Conservation (phyloP, 2,888 invertebrate species). For the Epicampocera succincta region DNA sequence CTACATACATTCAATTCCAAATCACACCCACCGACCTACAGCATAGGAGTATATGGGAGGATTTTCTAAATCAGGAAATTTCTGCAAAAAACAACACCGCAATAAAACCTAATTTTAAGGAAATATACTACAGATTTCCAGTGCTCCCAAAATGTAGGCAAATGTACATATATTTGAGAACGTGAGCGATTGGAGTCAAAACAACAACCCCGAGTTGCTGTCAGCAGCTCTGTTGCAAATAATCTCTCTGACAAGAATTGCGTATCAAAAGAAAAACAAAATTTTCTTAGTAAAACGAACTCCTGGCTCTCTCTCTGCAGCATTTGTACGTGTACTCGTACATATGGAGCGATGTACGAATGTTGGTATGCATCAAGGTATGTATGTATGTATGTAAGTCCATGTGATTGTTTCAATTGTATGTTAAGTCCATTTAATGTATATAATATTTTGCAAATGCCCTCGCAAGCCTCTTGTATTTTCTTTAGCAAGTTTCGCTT, state of each 20-base stretch:
- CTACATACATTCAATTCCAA: conserved; percentile 15
- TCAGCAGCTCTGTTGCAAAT: conserved; percentile 17
- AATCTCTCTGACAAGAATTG: conserved; percentile 20
- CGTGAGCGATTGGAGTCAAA: background rate
- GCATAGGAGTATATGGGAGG: conserved; percentile 59
- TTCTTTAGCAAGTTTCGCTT: conserved; percentile 47
- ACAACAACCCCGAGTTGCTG: conserved; percentile 4
- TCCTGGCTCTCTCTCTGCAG: conserved; percentile 26
- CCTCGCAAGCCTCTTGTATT: conserved; percentile 36
- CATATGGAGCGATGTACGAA: background rate
- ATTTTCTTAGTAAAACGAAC: conserved; percentile 1
- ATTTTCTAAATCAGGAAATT: conserved; percentile 44
- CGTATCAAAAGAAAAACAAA: conserved; percentile 11
- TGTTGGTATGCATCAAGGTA: background rate
- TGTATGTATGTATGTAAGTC: background rate
- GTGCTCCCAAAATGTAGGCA: conserved; percentile 19
- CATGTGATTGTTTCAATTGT: background rate
- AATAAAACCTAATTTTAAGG: conserved; percentile 24
- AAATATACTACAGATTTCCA: conserved; percentile 33
- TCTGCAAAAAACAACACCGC: conserved; percentile 39
- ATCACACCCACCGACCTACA: conserved; percentile 17
- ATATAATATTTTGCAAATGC: conserved; percentile 19
- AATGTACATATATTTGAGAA: background rate
- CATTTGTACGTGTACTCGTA: background rate
- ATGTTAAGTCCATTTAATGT: background rate